These are phyloP conservation scores for Peucedramus taeniatus DNA, from an alignment of 2,113 vertebrate genomes.

Conservation along the genomic window DNA sequence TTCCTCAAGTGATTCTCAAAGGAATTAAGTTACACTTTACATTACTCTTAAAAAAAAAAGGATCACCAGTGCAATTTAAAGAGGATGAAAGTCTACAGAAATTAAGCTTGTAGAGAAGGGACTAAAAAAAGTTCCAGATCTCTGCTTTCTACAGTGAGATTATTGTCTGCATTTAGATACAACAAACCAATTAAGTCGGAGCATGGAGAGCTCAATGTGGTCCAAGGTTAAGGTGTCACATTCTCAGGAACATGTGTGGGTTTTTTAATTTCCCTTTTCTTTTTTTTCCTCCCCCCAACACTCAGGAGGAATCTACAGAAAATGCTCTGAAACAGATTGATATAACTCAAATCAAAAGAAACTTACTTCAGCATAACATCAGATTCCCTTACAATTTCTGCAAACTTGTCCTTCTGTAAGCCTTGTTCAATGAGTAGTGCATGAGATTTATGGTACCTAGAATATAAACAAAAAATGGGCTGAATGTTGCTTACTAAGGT, in stretches of 20 bases:
- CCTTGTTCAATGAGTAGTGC: slow-evolving; percentile 88
- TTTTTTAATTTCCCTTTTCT: not conserved
- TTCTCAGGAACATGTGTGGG: not conserved
- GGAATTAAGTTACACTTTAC: not conserved
- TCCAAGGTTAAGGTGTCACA: not conserved
- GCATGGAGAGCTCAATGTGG: not conserved
- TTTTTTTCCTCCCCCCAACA: not conserved
- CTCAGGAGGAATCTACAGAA: not conserved
- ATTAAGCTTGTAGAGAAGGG: not conserved
- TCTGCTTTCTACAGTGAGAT: not conserved
- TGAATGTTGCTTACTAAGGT: not conserved
- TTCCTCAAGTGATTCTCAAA: not conserved
- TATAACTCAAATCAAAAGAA: not conserved
- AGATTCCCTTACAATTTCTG: slow-evolving; percentile 89
- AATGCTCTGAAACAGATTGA: not conserved
- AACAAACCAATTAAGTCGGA: not conserved
- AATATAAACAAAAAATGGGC: not conserved
- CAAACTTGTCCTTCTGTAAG: slow-evolving; percentile 84
- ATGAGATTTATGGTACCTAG: slow-evolving; percentile 96
- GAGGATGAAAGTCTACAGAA: not conserved
- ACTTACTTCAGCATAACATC: slow-evolving; percentile 91
- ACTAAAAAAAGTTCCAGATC: not conserved
- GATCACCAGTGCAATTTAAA: not conserved
- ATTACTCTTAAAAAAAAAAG: not conserved
- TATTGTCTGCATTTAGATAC: not conserved